Evolutionary conservation across 2,113 vertebrate genomes (phyloP), one percentile per base, ranked within the genome.

Genomic region (Atractosteus spatula): DNA sequence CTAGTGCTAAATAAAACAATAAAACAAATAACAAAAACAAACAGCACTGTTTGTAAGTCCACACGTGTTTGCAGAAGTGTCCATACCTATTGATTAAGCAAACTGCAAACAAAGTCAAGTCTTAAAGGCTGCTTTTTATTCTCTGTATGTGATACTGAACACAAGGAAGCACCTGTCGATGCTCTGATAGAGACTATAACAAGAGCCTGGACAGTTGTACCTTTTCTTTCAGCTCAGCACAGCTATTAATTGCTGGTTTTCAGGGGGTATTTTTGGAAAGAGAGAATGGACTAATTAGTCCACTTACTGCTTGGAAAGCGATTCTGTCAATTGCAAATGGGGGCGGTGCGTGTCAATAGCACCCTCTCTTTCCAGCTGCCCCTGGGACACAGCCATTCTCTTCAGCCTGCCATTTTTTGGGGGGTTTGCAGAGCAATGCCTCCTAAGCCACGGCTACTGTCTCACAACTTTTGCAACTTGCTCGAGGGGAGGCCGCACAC

Each of bases 251-350:
- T 74, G 77, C 79, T 76, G 75, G 66, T 74, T 79, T 80, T 81
- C 80, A 77, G 66, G 81, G 42, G 41, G 64, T 77, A 68, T 73
- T 80, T 78, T 84, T 76, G 78, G 72, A 83, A 81, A 78, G 74
- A 67, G 72, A 70, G 79, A 86, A 81, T 84, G 82, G 84, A 82
- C 83, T 90, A 90, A 92, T 91, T 90, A 89, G 80, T 67, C 78
- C 63, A 80, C 86, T 77, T 81, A 83, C 51, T 76, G 84, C 73
- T 76, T 86, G 82, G 84, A 91, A 90, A 90, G 90, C 90, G 84
- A 80, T 79, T 90, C 90, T 90, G 87, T 93, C 90, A 90, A 89
- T 89, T 83, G 78, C 83, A 77, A 85, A 86, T 85, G 86, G 86
- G 63, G 78, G 77, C 79, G 80, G 79, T 29, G 29, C 82, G 83